Base-by-base conservation (phyloP, 2,797 vertebrate genomes). In the Coregonus suidteri region DNA sequence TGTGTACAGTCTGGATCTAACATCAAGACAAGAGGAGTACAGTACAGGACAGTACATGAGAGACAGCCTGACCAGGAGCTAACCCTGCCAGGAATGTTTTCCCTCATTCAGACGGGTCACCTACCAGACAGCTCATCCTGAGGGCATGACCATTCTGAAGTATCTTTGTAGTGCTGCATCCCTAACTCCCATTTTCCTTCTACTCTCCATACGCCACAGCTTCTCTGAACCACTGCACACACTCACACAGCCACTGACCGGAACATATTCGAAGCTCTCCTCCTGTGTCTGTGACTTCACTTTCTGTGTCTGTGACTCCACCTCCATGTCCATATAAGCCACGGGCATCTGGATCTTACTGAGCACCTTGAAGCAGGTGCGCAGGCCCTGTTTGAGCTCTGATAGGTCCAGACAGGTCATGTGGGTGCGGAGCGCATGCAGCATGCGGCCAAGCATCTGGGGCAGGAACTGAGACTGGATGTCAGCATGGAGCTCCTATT, bases 291-390 rank as follows among this genome's bases (percentile, higher is more conserved):
- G 74, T 37, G 47, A 18, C 41, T 13, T 47, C 11, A 64, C 20
- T 20, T 86, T 82, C 16, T 85, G 84, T 0, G 68, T 90, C 0
- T 90, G 82, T 0, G 89, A 11, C 41, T 47, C 41, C 41, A 47
- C 89, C 56, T 98, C 97, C 1, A 85, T 54, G n/a, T 98, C 97
- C 88, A 98, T 91, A 87, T 95, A 98, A 73, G 96, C 94, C 25
- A 98, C 97, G 0, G 98, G 98, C 97, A 99, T 98, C 89, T 99
- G 98, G 80, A 99, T 97, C 88, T 97, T 99, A 91, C 96, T 97
- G 68, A 99, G 95, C 82, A 98, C 95, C 87, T 97, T 98, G 81
- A 98, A 99, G 85, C 96, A 98, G 0, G 96, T 95, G 25, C 94
- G 95, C 77, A 99, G 88, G 47, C 95, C 93, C 0, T 96, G 95